These are phyloP conservation scores for Hanleya hanleyi DNA, from an alignment of 2,888 invertebrate genomes.

Conservation along the genomic window DNA sequence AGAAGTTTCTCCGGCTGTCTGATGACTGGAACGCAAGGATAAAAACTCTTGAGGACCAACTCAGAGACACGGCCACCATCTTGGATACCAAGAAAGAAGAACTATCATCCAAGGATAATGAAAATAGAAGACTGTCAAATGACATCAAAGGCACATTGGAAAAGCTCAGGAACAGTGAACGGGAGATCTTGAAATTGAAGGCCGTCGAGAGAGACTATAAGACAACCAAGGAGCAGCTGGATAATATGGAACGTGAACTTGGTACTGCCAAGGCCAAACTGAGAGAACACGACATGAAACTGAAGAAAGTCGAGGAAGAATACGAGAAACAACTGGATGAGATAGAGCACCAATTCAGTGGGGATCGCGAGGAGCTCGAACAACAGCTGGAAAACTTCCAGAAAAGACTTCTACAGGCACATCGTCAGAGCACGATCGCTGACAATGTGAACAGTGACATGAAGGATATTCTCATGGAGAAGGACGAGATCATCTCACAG, in stretches of 20 bases:
- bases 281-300: slow-evolving; percentile 53
- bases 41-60: slow-evolving; percentile 54
- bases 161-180: slow-evolving; percentile 57
- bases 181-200: slow-evolving; percentile 63
- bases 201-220: slow-evolving; percentile 62
- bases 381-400: slow-evolving; percentile 83
- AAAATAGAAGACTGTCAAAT: slow-evolving; percentile 54
- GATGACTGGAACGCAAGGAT: slow-evolving; percentile 62
- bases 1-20: slow-evolving; percentile 59
- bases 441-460: slow-evolving; percentile 64
- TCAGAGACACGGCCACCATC: slow-evolving; percentile 55
- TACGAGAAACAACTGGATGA: slow-evolving; percentile 58
- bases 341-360: slow-evolving; percentile 67
- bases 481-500: slow-evolving; percentile 89
- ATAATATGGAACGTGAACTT: slow-evolving; percentile 50
- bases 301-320: slow-evolving; percentile 53
- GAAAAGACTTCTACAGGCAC: slow-evolving; percentile 83
- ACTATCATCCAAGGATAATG: slow-evolving; percentile 56
- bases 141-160: slow-evolving; percentile 56
- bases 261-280: slow-evolving; percentile 41
- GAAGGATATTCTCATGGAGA: slow-evolving; percentile 84
- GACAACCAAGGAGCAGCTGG: slow-evolving; percentile 56
- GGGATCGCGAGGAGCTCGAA: slow-evolving; percentile 62
- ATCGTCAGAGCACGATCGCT: slow-evolving; percentile 78
- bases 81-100: slow-evolving; percentile 57